A percentile compares a stretch with the other conserved stretches of the same genome.
Evolutionary conservation across 2,888 invertebrate genomes (phyloP).

Genomic region (Dione juno): DNA sequence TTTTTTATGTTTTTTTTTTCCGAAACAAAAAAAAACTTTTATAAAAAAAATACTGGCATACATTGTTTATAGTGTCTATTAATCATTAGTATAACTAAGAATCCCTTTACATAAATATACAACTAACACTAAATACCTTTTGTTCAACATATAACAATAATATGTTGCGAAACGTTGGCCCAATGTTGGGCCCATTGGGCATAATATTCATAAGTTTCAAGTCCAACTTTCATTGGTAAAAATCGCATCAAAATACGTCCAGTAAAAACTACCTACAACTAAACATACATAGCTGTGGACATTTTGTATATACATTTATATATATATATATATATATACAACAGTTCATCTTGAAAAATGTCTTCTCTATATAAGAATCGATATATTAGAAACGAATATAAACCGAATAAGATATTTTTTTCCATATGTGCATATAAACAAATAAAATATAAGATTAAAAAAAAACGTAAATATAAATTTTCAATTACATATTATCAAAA

Average conservation of each 20-base stretch:
- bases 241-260: slow-evolving; percentile 25
- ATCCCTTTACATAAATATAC: slow-evolving; percentile 40
- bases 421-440: neutral
- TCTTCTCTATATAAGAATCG: slow-evolving; percentile 3
- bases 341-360: neutral
- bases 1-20: neutral
- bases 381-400: neutral
- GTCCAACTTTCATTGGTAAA: neutral
- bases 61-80: slow-evolving; percentile 28
- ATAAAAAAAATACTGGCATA: slow-evolving; percentile 42
- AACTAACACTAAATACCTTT: slow-evolving; percentile 26
- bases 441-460: neutral
- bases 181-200: neutral
- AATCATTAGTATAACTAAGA: slow-evolving; percentile 18
- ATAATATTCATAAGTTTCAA: neutral
- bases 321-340: neutral
- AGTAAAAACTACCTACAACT: slow-evolving; percentile 3
- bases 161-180: slow-evolving; percentile 3
- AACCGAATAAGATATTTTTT: neutral
- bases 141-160: slow-evolving; percentile 7
- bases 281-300: slow-evolving; percentile 16
- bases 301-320: neutral
- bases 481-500: neutral
- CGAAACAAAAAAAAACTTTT: slow-evolving; percentile 1
- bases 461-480: neutral